phyloP scores from a whole-genome alignment of 2,888 invertebrate genomes.

The Ctenicera cuprea region DNA sequence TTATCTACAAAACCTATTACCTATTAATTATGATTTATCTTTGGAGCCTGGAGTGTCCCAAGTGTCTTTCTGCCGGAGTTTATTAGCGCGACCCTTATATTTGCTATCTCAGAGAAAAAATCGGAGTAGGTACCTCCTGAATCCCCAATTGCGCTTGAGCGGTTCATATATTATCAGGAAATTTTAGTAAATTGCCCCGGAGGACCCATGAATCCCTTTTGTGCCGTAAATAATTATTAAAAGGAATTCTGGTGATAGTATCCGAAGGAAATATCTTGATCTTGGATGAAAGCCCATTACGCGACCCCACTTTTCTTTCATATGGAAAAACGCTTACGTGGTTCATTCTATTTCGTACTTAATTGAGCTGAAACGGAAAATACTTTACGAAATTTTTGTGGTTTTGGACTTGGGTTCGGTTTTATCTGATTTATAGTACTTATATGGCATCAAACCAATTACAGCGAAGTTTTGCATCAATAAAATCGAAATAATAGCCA shows the following conservation, averaged over 20 bases:
- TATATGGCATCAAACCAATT: too few relatives aligned
- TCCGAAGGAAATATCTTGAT: conserved; percentile 13
- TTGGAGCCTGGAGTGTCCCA: neutral
- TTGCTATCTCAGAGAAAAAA: neutral
- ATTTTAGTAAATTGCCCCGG: conserved; percentile 14
- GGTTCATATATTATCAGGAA: neutral
- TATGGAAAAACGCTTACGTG: conserved; percentile 30
- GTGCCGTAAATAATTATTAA: conserved; percentile 28
- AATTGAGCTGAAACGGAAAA: conserved; percentile 7
- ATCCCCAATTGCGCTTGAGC: neutral
- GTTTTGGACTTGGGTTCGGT: neutral
- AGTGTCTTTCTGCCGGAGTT: neutral
- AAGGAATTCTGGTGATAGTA: conserved; percentile 11
- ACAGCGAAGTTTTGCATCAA: too few relatives aligned
- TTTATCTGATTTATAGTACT: neutral
- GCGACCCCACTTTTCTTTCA: neutral
- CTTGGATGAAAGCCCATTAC: neutral
- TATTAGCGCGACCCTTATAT: neutral
- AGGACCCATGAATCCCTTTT: conserved; percentile 22
- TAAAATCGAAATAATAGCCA: too few relatives aligned
- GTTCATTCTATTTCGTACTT: conserved; percentile 1
- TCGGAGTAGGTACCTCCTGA: too few relatives aligned
- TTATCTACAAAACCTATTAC: neutral
- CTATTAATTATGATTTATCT: conserved; percentile 9
- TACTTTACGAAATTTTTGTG: neutral